Evolutionary conservation across 1,140 invertebrate species (phyloP).

Genomic region (Drosophila biarmipes): DNA sequence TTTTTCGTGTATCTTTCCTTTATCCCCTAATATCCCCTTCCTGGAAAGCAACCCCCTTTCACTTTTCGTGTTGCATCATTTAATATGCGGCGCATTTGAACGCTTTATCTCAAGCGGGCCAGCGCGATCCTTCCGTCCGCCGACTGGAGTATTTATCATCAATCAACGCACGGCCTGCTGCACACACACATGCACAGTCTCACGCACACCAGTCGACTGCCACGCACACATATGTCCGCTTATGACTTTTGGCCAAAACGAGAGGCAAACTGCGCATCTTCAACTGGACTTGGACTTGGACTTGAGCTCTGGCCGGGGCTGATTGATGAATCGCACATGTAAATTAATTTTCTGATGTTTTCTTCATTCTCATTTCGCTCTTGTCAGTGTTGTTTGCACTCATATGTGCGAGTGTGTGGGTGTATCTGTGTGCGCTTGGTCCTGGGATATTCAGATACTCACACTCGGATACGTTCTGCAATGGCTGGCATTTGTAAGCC

Average conservation of each 20-base stretch:
- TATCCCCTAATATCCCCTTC: not conserved
- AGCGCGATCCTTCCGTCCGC: conserved; percentile 24
- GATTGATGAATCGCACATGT: conserved; percentile 82
- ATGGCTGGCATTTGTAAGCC: conserved; percentile 77
- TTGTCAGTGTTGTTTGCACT: conserved; percentile 70
- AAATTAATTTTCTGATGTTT: conserved; percentile 81
- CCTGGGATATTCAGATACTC: conserved; percentile 28
- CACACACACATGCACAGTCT: conserved; percentile 34
- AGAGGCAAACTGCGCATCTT: conserved; percentile 48
- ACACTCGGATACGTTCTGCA: conserved; percentile 41
- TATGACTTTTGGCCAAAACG: conserved; percentile 71
- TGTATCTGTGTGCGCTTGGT: conserved; percentile 11
- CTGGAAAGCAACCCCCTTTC: conserved; percentile 24
- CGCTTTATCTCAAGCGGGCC: conserved; percentile 73
- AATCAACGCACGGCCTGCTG: conserved; percentile 75
- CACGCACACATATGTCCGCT: conserved; percentile 52
- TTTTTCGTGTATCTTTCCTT: conserved; percentile 1
- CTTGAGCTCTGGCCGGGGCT: conserved; percentile 32
- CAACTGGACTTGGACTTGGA: conserved; percentile 31
- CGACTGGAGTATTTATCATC: conserved; percentile 76
- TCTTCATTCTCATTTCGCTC: conserved; percentile 63
- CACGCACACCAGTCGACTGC: conserved; percentile 1
- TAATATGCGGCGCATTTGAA: conserved; percentile 79
- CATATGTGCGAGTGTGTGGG: not conserved
- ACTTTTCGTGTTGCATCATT: conserved; percentile 77